Conservation (phyloP, 2,113 vertebrate species). For the Bettongia penicillata region DNA sequence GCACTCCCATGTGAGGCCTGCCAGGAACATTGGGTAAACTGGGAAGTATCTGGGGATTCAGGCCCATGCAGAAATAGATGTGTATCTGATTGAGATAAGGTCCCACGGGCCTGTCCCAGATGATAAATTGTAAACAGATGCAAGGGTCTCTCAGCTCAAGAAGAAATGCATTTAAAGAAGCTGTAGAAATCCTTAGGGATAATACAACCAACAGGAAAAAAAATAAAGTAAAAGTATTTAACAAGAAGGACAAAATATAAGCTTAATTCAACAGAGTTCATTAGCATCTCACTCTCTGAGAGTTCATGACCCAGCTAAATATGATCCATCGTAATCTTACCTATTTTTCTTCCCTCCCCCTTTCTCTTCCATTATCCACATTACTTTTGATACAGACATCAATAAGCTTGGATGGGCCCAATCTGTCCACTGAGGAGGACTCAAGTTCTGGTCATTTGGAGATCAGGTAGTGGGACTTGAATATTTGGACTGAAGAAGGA, state of each 20-base stretch:
- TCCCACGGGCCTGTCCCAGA: not conserved
- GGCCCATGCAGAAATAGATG: not conserved
- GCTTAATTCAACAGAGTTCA: not conserved
- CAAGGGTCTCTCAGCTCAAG: not conserved
- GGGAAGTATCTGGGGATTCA: not conserved
- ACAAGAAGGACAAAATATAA: not conserved
- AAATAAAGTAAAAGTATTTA: not conserved
- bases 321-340: not conserved
- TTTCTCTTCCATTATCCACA: not conserved
- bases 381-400: not conserved
- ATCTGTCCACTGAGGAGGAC: not conserved
- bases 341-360: not conserved
- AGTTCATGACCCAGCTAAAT: not conserved
- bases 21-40: not conserved
- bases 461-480: not conserved
- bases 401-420: not conserved
- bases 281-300: not conserved
- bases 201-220: not conserved
- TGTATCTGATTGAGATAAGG: not conserved
- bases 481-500: not conserved
- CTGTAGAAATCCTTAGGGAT: not conserved
- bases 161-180: not conserved
- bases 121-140: not conserved
- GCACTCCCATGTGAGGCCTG: not conserved
- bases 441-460: not conserved